phyloP scores from a whole-genome alignment of 2,113 vertebrate species.

The Eleginops maclovinus region DNA sequence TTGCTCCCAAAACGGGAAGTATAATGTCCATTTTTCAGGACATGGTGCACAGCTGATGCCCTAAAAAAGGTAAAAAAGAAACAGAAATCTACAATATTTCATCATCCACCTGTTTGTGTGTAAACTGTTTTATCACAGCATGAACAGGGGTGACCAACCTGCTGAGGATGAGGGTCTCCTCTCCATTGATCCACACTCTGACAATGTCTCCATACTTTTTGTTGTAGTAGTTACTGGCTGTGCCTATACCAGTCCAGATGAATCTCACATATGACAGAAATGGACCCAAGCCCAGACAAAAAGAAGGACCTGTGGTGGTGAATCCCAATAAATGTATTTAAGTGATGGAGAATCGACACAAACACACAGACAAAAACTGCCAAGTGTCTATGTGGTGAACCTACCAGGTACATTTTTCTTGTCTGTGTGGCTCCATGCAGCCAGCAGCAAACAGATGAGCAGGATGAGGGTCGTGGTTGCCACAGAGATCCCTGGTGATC shows the following conservation, averaged over 20 bases:
- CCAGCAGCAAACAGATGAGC: constrained; percentile 85
- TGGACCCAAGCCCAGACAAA: constrained; percentile 87
- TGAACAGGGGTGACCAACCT: constrained; percentile 81
- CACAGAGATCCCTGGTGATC: constrained; percentile 31
- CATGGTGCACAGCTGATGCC: constrained; percentile 89
- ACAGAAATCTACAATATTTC: background rate
- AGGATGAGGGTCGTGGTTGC: constrained; percentile 84
- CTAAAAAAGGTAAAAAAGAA: constrained; percentile 69
- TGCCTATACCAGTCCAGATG: constrained; percentile 92
- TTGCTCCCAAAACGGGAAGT: constrained; percentile 92
- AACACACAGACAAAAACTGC: background rate
- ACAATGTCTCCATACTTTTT: constrained; percentile 92
- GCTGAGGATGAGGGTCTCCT: constrained; percentile 96
- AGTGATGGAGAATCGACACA: background rate
- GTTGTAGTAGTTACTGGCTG: constrained; percentile 96
- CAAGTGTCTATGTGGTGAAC: constrained; percentile 1
- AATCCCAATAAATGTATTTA: background rate
- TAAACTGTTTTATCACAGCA: background rate
- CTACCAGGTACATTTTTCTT: constrained; percentile 89
- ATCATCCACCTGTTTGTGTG: background rate
- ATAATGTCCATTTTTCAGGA: constrained; percentile 90
- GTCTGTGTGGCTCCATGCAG: constrained; percentile 84
- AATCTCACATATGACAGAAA: constrained; percentile 81
- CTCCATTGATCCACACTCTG: constrained; percentile 94
- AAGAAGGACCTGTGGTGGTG: constrained; percentile 87